Percentiles rank a stretch among this genome's conserved stretches.
These are phyloP conservation scores for Plebejus anna DNA, from an alignment of 2,888 invertebrate species.

Conservation along the genomic window DNA sequence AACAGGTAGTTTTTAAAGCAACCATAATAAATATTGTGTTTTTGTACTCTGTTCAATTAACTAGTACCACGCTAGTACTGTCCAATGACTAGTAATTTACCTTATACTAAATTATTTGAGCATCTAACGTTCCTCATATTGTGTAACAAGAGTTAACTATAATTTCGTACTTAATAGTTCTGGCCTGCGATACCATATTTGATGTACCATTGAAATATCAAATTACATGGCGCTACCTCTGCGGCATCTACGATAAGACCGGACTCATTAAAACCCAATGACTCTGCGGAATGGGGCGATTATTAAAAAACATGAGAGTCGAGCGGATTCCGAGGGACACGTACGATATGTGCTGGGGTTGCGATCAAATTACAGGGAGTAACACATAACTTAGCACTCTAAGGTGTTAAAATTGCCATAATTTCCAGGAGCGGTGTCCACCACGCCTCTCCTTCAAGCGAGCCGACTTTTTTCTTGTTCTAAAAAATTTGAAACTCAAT, in stretches of 20 bases:
- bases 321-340: slow-evolving; percentile 50
- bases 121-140: not conserved
- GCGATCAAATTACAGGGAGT: slow-evolving; percentile 67
- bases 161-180: not conserved
- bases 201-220: slow-evolving; percentile 47
- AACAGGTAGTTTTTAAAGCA: too few species aligned
- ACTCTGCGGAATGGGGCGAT: slow-evolving; percentile 59
- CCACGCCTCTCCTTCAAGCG: slow-evolving; percentile 66
- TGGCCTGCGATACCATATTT: slow-evolving; percentile 31
- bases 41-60: too few species aligned
- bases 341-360: slow-evolving; percentile 50
- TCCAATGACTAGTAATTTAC: too few species aligned
- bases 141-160: not conserved
- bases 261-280: slow-evolving; percentile 68
- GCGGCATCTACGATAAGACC: slow-evolving; percentile 51
- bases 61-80: too few species aligned
- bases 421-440: slow-evolving; percentile 62
- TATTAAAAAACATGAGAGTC: slow-evolving; percentile 70
- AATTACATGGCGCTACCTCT: slow-evolving; percentile 63
- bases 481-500: slow-evolving; percentile 62
- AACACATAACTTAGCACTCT: slow-evolving; percentile 71
- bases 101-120: slow-evolving; percentile 29
- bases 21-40: too few species aligned
- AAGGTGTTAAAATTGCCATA: slow-evolving; percentile 80
- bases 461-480: slow-evolving; percentile 71